These are phyloP conservation scores for Liopterus haemorrhoidalis DNA, from an alignment of 2,888 invertebrate species.

Conservation along the genomic window DNA sequence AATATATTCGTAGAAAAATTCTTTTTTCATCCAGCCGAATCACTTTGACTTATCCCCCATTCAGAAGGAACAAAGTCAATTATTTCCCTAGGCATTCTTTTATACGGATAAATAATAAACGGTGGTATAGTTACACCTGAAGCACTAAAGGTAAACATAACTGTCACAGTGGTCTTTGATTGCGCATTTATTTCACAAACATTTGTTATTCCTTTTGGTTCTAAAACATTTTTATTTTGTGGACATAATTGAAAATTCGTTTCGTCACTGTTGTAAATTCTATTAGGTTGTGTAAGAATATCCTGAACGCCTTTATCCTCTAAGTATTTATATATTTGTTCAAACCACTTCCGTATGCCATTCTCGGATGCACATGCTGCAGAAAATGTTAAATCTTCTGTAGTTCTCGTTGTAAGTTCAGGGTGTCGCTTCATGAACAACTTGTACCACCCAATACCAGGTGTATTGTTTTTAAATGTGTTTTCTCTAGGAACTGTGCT, in stretches of 20 bases:
- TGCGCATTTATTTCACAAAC: conserved; percentile 36
- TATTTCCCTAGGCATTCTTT: conserved; percentile 37
- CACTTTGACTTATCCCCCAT: conserved; percentile 41
- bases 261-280: conserved; percentile 40
- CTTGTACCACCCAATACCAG: conserved; percentile 37
- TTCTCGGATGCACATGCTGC: too few species aligned
- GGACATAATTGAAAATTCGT: conserved; percentile 38
- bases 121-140: conserved; percentile 36
- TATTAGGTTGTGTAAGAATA: conserved; percentile 30
- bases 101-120: conserved; percentile 39
- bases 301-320: conserved; percentile 34
- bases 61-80: conserved; percentile 36
- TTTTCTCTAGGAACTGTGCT: too few species aligned
- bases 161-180: conserved; percentile 38
- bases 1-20: conserved; percentile 42
- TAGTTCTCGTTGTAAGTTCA: conserved; percentile 29
- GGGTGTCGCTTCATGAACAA: conserved; percentile 36
- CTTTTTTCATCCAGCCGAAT: conserved; percentile 44
- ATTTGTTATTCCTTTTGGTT: too few species aligned
- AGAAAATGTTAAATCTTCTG: too few species aligned
- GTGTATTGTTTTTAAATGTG: conserved; percentile 35
- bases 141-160: conserved; percentile 40
- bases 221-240: conserved; percentile 34
- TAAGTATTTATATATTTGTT: conserved; percentile 22
- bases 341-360: conserved; percentile 31